phyloP scores from a whole-genome alignment of 2,888 invertebrate species.

The Strigamia maritima region DNA sequence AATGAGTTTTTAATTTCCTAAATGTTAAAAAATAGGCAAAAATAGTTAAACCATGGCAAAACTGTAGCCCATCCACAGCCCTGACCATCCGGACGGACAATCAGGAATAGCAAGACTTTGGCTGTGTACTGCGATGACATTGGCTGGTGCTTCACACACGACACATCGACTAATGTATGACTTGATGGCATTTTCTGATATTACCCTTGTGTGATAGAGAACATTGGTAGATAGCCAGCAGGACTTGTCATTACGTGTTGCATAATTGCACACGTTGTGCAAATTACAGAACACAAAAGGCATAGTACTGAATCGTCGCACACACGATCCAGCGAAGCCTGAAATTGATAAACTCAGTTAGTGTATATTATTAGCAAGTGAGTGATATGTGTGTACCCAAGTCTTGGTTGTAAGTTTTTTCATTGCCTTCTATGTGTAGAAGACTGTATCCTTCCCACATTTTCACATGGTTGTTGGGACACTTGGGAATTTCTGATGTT shows the following conservation, averaged over 20 bases:
- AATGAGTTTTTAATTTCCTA: not conserved
- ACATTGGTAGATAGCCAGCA: slow-evolving; percentile 93
- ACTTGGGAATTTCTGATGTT: slow-evolving; percentile 71
- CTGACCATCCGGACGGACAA: slow-evolving; percentile 85
- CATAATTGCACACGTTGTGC: slow-evolving; percentile 93
- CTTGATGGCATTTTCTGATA: too few species aligned
- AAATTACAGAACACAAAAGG: too few species aligned
- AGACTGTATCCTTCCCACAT: slow-evolving; percentile 97
- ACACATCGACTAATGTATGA: too few species aligned
- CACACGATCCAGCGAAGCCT: slow-evolving; percentile 87
- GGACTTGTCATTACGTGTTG: slow-evolving; percentile 90
- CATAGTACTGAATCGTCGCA: too few species aligned
- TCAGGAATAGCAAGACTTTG: slow-evolving; percentile 77
- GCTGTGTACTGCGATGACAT: slow-evolving; percentile 93
- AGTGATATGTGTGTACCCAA: slow-evolving; percentile 60
- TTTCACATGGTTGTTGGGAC: slow-evolving; percentile 78
- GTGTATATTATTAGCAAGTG: not conserved
- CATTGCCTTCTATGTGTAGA: slow-evolving; percentile 93
- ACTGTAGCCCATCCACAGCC: slow-evolving; percentile 95
- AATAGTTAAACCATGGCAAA: slow-evolving; percentile 96
- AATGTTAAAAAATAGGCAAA: too few species aligned
- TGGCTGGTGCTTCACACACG: too few species aligned
- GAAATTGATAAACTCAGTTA: slow-evolving; percentile 36
- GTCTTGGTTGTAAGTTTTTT: slow-evolving; percentile 93
- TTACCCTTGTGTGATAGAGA: slow-evolving; percentile 78